Evolutionary conservation across 2,113 vertebrate species (phyloP).

Genomic region (Nothocercus julius): DNA sequence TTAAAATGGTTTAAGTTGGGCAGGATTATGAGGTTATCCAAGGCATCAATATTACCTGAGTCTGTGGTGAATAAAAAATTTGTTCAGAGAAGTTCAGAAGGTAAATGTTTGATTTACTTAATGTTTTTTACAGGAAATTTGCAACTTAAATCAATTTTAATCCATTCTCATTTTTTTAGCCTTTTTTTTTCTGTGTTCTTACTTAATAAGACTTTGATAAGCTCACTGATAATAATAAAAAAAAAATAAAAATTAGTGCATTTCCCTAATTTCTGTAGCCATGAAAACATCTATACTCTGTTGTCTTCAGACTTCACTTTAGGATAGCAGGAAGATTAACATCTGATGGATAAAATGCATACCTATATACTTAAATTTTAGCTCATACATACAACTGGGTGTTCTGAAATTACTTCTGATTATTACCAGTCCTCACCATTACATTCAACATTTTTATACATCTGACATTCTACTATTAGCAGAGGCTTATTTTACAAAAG

Average conservation of each 20-base stretch:
- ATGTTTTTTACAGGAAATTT: neutral
- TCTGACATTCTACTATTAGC: neutral
- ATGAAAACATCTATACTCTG: neutral
- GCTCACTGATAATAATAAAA: neutral
- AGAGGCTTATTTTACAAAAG: neutral
- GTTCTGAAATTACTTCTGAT: neutral
- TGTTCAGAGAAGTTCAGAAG: conserved; percentile 33
- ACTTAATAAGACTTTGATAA: neutral
- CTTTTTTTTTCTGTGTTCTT: neutral
- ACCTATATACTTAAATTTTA: neutral
- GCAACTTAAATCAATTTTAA: neutral
- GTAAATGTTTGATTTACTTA: conserved; percentile 50
- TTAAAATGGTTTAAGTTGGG: conserved; percentile 63
- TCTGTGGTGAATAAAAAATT: conserved; percentile 1
- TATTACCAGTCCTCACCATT: neutral
- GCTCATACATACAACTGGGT: neutral
- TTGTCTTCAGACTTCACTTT: neutral
- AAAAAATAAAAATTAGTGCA: neutral
- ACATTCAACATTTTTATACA: neutral
- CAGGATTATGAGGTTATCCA: neutral
- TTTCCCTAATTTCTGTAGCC: neutral
- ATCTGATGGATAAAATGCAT: neutral
- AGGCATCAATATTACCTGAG: conserved; percentile 33
- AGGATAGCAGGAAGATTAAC: neutral
- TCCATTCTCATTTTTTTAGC: neutral